Conservation (phyloP, 92 coral and sea anemone species). For the Paramuricea clavata region DNA sequence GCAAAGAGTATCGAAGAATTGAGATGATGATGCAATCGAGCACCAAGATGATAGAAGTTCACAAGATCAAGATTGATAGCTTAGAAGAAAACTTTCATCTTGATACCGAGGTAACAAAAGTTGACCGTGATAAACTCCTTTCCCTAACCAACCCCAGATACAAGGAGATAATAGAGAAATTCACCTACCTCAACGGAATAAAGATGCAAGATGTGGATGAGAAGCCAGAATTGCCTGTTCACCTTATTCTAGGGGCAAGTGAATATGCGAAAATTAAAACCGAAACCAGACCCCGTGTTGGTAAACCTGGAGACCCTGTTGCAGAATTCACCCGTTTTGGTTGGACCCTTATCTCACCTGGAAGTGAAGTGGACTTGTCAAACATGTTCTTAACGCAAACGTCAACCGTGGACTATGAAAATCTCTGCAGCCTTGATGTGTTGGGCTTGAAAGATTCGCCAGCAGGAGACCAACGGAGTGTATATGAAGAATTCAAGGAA, state of each 20-base stretch:
- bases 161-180: constrained; percentile 52
- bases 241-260: constrained; percentile 75
- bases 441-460: too few relatives aligned
- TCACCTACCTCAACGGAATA: constrained; percentile 52
- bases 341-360: constrained; percentile 69
- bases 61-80: not conserved
- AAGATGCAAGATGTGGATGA: constrained; percentile 53
- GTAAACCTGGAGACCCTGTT: constrained; percentile 64
- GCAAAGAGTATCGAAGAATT: not conserved
- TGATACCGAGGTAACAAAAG: constrained; percentile 52
- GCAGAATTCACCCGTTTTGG: constrained; percentile 65
- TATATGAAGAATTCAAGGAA: constrained; percentile 64
- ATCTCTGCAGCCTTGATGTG: too few relatives aligned
- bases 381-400: constrained; percentile 53
- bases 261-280: constrained; percentile 72
- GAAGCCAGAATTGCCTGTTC: constrained; percentile 62
- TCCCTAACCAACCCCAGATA: constrained; percentile 57
- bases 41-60: too few relatives aligned
- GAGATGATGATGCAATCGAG: not conserved
- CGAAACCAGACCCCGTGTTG: constrained; percentile 49
- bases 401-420: constrained; percentile 64
- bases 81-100: not conserved
- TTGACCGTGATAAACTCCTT: constrained; percentile 61
- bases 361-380: constrained; percentile 41
- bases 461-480: too few relatives aligned